A percentile compares a stretch with the other conserved stretches of the same genome.
Evolutionary conservation across 1,140 invertebrate genomes (phyloP).

Genomic region (Bradysia coprophila): DNA sequence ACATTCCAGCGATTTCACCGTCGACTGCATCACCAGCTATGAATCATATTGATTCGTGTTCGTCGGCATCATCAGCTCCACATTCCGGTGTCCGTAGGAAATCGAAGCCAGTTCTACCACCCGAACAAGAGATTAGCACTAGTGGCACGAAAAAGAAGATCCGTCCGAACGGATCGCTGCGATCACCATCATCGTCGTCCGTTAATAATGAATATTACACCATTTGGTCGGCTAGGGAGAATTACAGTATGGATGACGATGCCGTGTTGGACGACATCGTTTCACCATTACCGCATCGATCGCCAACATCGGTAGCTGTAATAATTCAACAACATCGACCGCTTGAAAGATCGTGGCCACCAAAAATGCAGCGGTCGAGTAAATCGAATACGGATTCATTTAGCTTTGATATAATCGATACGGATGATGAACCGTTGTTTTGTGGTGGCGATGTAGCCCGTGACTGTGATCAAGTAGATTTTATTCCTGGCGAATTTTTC

Average conservation of each 20-base stretch:
- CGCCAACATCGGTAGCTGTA: conserved; percentile 7
- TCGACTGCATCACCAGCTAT: not conserved
- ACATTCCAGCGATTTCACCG: not conserved
- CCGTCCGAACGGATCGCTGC: conserved; percentile 9
- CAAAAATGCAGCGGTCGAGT: conserved; percentile 24
- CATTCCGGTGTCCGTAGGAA: conserved; percentile 3
- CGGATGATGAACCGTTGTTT: conserved; percentile 29
- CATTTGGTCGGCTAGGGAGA: conserved; percentile 16
- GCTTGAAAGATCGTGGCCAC: conserved; percentile 34
- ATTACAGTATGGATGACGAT: conserved; percentile 7
- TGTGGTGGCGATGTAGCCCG: not conserved
- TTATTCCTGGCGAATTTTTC: conserved; percentile 1
- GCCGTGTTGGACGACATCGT: conserved; percentile 6
- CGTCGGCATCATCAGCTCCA: not conserved
- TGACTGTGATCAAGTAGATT: not conserved
- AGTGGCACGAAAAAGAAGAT: conserved; percentile 22
- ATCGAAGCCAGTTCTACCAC: not conserved
- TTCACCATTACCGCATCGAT: not conserved
- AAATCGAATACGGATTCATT: conserved; percentile 32
- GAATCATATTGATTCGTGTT: not conserved
- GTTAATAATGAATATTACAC: conserved; percentile 19
- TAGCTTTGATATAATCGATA: conserved; percentile 52
- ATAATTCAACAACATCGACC: conserved; percentile 32
- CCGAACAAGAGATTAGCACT: not conserved
- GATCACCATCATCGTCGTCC: conserved; percentile 8